Percentiles rank a stretch among this genome's conserved stretches.
Conservation (phyloP, 2,888 invertebrate species). For the Caenorhabditis sp. region DNA sequence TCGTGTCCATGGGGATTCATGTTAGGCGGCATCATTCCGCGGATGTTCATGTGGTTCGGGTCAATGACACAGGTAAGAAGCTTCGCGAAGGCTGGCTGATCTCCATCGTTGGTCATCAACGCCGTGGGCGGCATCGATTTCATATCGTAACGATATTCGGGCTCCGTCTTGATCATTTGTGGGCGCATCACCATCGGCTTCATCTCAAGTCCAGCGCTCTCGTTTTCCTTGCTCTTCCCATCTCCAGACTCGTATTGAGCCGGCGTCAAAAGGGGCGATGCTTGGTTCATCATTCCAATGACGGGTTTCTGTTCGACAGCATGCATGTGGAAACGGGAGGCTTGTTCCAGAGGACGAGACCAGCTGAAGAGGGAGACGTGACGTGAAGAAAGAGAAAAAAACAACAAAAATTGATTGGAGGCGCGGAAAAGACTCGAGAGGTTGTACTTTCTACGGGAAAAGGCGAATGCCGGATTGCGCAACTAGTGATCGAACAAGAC, state of each 20-base stretch:
- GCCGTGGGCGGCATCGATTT: background rate
- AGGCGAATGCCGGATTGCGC: background rate
- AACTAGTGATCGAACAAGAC: background rate
- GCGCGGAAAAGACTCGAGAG: constrained; percentile 1
- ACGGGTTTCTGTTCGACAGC: constrained; percentile 41
- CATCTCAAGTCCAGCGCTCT: background rate
- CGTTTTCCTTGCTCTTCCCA: constrained; percentile 42
- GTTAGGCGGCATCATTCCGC: constrained; percentile 25
- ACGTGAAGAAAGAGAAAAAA: background rate
- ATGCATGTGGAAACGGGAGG: constrained; percentile 45
- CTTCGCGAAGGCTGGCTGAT: constrained; percentile 26
- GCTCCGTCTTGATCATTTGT: constrained; percentile 37
- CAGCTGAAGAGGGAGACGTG: constrained; percentile 34
- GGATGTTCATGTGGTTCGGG: constrained; percentile 21
- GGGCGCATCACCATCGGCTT: constrained; percentile 7
- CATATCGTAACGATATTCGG: constrained; percentile 18
- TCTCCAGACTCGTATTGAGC: constrained; percentile 19
- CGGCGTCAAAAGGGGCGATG: constrained; percentile 4
- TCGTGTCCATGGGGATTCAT: constrained; percentile 2
- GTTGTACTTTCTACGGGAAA: background rate
- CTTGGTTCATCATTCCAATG: constrained; percentile 8
- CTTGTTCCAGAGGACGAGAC: constrained; percentile 48
- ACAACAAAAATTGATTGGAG: background rate
- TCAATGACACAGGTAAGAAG: constrained; percentile 42
- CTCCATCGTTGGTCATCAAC: background rate